Evolutionary conservation across 2,113 vertebrate genomes (phyloP).

Genomic region (Cochlearius cochlearius): DNA sequence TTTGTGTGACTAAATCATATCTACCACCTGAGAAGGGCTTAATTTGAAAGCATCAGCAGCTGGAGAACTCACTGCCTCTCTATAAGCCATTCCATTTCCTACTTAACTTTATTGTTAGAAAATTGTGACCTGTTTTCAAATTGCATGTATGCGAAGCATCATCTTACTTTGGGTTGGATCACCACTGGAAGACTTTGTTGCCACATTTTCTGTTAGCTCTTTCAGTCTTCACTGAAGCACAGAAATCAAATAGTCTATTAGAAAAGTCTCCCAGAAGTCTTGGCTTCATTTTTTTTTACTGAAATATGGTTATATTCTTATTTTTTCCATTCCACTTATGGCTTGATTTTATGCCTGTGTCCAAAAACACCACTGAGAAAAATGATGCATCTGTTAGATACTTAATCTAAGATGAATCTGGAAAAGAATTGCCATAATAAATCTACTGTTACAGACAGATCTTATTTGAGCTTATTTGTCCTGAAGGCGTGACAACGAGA

Average conservation of each 20-base stretch:
- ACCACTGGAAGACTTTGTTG: background rate
- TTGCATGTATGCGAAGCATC: background rate
- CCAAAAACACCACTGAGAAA: background rate
- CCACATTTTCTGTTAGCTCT: background rate
- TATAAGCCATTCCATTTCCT: background rate
- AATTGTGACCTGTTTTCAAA: background rate
- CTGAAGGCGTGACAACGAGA: background rate
- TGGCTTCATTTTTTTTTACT: background rate
- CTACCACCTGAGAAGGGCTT: background rate
- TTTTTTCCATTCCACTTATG: background rate
- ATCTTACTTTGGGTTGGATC: background rate
- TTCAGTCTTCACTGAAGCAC: background rate
- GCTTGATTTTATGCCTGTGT: background rate
- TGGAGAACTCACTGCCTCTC: background rate
- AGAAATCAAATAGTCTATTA: background rate
- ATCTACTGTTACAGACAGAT: background rate
- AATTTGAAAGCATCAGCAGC: background rate
- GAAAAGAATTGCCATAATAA: background rate
- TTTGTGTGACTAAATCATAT: background rate
- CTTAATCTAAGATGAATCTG: background rate
- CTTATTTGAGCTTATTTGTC: background rate
- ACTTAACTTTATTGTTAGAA: background rate
- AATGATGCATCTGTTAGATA: background rate
- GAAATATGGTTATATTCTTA: background rate
- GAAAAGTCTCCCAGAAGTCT: background rate